These are phyloP conservation scores for Sebastes vulpes DNA, from an alignment of 2,797 vertebrate species.

Conservation along the genomic window DNA sequence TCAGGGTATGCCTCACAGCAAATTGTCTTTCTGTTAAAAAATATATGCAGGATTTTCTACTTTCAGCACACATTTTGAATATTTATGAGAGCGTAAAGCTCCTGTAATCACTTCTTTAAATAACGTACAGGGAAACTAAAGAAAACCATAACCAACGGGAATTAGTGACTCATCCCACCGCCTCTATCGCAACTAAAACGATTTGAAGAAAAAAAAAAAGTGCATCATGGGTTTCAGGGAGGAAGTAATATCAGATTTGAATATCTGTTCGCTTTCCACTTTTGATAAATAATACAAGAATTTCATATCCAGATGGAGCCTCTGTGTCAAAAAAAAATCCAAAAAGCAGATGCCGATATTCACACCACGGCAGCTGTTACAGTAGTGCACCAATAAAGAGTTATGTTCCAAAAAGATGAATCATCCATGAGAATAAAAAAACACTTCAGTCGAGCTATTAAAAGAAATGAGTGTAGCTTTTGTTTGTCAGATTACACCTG, in stretches of 20 bases:
- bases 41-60: slow-evolving; percentile 9
- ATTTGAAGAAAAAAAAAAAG: background rate
- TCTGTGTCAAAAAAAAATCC: background rate
- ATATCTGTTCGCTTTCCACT: slow-evolving; percentile 9
- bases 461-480: background rate
- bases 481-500: background rate
- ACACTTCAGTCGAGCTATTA: background rate
- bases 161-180: slow-evolving; percentile 47
- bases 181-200: slow-evolving; percentile 11
- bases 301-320: slow-evolving; percentile 29
- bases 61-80: slow-evolving; percentile 35
- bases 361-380: slow-evolving; percentile 11
- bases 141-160: slow-evolving; percentile 11
- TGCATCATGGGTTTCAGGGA: background rate
- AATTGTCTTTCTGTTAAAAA: slow-evolving; percentile 14
- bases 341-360: slow-evolving; percentile 8
- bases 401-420: background rate
- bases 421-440: background rate
- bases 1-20: background rate
- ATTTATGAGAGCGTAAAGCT: slow-evolving; percentile 43
- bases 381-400: background rate
- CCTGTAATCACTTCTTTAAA: slow-evolving; percentile 16
- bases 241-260: slow-evolving; percentile 21
- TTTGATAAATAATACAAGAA: slow-evolving; percentile 13
- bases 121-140: slow-evolving; percentile 4